Evolutionary conservation across 2,797 vertebrate genomes (phyloP), one percentile per base, ranked within the genome.

Genomic region (Lithobates pipiens): DNA sequence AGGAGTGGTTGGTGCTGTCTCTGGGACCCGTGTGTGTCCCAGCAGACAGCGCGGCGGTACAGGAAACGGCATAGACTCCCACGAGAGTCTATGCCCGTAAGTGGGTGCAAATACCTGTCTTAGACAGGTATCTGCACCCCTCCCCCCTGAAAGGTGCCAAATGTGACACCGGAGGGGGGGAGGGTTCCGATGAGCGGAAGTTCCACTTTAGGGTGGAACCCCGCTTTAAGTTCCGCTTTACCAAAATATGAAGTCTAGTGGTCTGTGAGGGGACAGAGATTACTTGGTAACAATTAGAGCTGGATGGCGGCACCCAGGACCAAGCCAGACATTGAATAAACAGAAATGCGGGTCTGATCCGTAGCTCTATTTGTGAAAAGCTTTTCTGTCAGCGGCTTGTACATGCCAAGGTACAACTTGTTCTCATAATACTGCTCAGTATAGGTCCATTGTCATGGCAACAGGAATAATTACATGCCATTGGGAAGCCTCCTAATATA

Each of bases 381-480:
- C 63, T 70, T 80, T 82, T 68, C 80, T 83, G 85, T 83, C 80
- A 83, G 76, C 63, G 74, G 75, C 73, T 82, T 67, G 70, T 80
- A 27, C 57, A 76, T 87, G 86, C 81, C 86, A 87, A 83, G 86
- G 86, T 83, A 84, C 86, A 79, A 50, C 61, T 29, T 84, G 86
- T 87, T 79, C 86, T 76, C 61, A 73, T 42, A 80, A 75, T 68
- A 46, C 76, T 21, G 73, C 76, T 75, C 81, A 78, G 85, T 77
- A 86, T 87, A 84, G 86, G 81, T 50, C 76, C 76, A 76, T 87
- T 57, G 29, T 76, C 76, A 87, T 80, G 86, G 76, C 76, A 87
- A 87, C 86, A 5, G 4, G 81, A 87, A 87, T 87, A 87, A 87
- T 87, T 87, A 80, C 80, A 78, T 65, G 61, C 81, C 76, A 84